phyloP scores from a whole-genome alignment of 2,113 vertebrate species.

The Sylvilagus bachmani region DNA sequence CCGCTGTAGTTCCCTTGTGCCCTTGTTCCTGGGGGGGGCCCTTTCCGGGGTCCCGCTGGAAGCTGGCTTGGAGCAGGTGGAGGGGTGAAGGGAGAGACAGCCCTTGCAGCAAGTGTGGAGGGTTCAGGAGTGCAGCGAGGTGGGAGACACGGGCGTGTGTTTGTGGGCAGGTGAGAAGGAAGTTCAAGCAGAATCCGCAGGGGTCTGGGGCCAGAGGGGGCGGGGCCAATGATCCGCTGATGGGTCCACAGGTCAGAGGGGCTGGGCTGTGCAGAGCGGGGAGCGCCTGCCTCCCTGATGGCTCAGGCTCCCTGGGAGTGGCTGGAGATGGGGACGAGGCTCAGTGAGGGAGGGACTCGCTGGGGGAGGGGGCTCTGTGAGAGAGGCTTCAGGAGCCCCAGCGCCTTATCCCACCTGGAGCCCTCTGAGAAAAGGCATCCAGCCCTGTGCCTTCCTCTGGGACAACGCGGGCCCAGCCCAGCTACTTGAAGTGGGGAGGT shows the following conservation, averaged over 20 bases:
- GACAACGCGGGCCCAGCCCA: background rate
- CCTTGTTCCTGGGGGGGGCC: background rate
- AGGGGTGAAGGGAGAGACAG: background rate
- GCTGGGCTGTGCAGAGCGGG: no score
- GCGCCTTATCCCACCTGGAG: background rate
- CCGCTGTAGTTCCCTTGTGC: background rate
- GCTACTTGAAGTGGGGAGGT: background rate
- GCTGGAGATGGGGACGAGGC: background rate
- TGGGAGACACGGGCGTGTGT: background rate
- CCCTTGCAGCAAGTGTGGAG: background rate
- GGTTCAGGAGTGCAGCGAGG: background rate
- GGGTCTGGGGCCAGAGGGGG: background rate
- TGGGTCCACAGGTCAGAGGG: no score
- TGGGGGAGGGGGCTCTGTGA: no score
- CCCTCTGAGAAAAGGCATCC: background rate
- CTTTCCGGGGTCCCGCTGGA: background rate
- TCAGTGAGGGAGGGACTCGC: background rate
- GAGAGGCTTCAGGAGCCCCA: background rate
- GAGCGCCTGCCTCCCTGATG: background rate
- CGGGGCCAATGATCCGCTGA: no score
- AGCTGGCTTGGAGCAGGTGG: background rate
- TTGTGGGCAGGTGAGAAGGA: background rate
- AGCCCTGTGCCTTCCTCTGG: background rate
- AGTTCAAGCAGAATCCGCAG: rapidly evolving
- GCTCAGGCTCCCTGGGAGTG: background rate